phyloP scores from a whole-genome alignment of 2,797 vertebrate genomes.

The Phrynocephalus vlangalii region DNA sequence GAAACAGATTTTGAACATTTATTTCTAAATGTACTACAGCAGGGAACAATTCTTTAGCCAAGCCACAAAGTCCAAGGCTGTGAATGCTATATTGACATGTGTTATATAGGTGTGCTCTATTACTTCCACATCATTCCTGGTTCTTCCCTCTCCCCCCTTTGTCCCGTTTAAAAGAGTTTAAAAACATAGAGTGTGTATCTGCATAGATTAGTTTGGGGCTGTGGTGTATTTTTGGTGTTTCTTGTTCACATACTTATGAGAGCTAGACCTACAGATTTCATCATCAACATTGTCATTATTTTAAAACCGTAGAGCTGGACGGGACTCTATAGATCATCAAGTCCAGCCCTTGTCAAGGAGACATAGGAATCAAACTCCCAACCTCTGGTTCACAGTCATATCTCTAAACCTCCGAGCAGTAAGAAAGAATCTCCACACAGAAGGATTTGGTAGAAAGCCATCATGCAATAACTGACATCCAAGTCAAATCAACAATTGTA shows the following conservation, averaged over 20 bases:
- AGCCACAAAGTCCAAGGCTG: background rate
- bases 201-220: background rate
- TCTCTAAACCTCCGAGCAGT: too few relatives aligned
- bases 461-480: background rate
- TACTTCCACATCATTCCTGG: background rate
- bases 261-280: too few relatives aligned
- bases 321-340: too few relatives aligned
- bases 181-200: background rate
- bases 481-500: background rate
- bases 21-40: conserved; percentile 31
- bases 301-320: too few relatives aligned
- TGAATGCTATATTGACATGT: background rate
- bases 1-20: conserved; percentile 40
- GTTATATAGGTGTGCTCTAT: background rate
- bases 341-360: too few relatives aligned
- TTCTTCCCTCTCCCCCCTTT: background rate
- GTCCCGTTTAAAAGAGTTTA: background rate
- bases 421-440: background rate
- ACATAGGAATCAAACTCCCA: too few relatives aligned
- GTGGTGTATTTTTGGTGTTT: background rate
- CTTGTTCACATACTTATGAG: background rate
- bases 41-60: conserved; percentile 10
- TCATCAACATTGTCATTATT: too few relatives aligned
- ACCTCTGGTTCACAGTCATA: too few relatives aligned
- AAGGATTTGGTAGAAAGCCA: background rate